Percentiles rank a stretch among this genome's conserved stretches.
Evolutionary conservation across 2,888 invertebrate genomes (phyloP).

Genomic region (Eucera pruinosa): DNA sequence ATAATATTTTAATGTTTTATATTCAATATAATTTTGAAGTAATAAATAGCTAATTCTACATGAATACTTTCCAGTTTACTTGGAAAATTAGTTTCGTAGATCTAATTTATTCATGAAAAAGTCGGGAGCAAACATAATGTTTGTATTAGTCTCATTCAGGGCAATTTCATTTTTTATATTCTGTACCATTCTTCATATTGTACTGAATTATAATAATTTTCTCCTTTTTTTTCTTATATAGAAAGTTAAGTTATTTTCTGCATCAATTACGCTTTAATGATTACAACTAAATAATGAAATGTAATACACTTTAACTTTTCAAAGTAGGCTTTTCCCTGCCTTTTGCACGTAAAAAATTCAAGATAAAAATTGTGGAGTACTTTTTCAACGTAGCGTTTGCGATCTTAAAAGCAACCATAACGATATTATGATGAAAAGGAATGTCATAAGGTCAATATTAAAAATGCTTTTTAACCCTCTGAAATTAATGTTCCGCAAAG

Average conservation of each 20-base stretch:
- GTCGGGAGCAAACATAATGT: neutral
- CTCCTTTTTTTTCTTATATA: too few relatives aligned
- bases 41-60: too few relatives aligned
- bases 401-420: constrained; percentile 34
- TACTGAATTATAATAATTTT: too few relatives aligned
- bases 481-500: constrained; percentile 1
- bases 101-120: neutral
- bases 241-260: neutral
- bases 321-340: neutral
- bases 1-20: too few relatives aligned
- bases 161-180: neutral
- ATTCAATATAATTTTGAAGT: too few relatives aligned
- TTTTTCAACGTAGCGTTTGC: constrained; percentile 19
- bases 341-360: neutral
- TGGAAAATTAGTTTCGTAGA: neutral
- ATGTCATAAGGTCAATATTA: constrained; percentile 25
- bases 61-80: too few relatives aligned
- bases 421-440: constrained; percentile 17
- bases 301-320: neutral
- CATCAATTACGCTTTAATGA: neutral
- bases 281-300: too few relatives aligned
- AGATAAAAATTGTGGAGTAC: neutral
- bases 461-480: constrained; percentile 18
- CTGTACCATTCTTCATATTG: neutral
- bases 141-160: neutral